phyloP scores from a whole-genome alignment of 2,797 vertebrate species.

The Spea hammondii region DNA sequence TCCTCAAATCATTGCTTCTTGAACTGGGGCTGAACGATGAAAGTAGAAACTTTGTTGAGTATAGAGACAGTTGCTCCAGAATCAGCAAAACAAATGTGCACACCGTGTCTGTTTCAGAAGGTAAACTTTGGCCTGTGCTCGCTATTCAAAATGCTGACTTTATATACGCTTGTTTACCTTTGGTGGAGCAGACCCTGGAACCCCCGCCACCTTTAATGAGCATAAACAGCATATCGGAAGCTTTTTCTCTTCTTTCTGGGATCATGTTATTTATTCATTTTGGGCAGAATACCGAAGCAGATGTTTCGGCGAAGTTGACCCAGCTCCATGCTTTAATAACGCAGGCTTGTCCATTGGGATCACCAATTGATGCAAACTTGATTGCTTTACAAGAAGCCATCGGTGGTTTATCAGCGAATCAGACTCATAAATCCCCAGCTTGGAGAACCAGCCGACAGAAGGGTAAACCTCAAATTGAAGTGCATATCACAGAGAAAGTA shows the following conservation, averaged over 20 bases:
- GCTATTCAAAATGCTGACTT: conserved; percentile 74
- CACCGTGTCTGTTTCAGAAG: conserved; percentile 68
- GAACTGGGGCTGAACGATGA: conserved; percentile 76
- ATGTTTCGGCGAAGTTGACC: conserved; percentile 70
- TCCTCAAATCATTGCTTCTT: conserved; percentile 80
- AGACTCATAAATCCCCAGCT: conserved; percentile 79
- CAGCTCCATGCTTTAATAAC: conserved; percentile 76
- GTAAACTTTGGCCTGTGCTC: conserved; percentile 85
- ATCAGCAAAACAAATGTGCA: conserved; percentile 74
- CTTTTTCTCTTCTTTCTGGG: conserved; percentile 79
- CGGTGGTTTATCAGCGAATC: conserved; percentile 59
- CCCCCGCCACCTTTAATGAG: conserved; percentile 78
- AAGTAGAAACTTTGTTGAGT: conserved; percentile 73
- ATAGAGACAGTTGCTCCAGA: conserved; percentile 79
- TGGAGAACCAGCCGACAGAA: conserved; percentile 83
- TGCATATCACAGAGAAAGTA: conserved; percentile 83
- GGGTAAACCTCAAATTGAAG: conserved; percentile 81
- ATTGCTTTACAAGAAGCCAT: conserved; percentile 57
- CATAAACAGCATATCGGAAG: conserved; percentile 81
- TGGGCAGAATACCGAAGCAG: conserved; percentile 74
- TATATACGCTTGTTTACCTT: conserved; percentile 79
- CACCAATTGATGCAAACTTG: conserved; percentile 76
- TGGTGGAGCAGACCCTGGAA: conserved; percentile 78
- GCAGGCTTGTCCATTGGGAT: conserved; percentile 86
- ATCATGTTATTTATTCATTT: conserved; percentile 78